A percentile compares a stretch with the other conserved stretches of the same genome.
Evolutionary conservation across 2,888 invertebrate genomes (phyloP).

Genomic region (Anarsia innoxiella): DNA sequence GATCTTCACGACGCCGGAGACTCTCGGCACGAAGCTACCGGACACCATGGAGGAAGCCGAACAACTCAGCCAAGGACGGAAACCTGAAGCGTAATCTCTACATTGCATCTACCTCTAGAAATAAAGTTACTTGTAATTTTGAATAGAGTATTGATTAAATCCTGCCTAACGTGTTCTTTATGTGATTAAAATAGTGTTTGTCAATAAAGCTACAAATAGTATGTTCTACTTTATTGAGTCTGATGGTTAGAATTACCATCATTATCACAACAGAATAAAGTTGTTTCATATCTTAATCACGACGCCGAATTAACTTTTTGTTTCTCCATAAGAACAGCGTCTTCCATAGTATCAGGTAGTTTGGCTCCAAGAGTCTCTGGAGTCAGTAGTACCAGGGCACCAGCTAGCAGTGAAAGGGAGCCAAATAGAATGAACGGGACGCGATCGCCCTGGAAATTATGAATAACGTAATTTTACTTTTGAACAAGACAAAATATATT

Average conservation of each 20-base stretch:
- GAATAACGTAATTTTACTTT: no score
- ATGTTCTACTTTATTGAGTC: no score
- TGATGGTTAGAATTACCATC: no score
- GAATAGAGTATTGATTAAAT: no score
- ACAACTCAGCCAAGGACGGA: conserved; percentile 17
- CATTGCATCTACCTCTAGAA: no score
- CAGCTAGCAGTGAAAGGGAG: conserved; percentile 52
- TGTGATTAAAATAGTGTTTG: no score
- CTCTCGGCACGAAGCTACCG: conserved; percentile 23
- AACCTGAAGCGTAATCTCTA: no score
- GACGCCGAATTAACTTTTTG: no score
- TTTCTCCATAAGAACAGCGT: conserved; percentile 43
- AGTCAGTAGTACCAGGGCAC: conserved; percentile 52
- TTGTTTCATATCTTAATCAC: not conserved
- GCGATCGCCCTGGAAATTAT: not conserved
- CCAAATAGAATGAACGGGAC: conserved; percentile 66
- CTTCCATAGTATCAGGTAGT: conserved; percentile 67
- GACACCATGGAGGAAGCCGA: conserved; percentile 24
- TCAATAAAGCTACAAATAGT: no score
- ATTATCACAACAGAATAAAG: not conserved
- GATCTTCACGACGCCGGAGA: conserved; percentile 63
- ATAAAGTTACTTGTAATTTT: no score
- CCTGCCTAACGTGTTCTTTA: no score
- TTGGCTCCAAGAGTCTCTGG: conserved; percentile 68
- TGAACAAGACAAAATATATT: no score